Evolutionary conservation across 2,797 vertebrate species (phyloP), one percentile per base, ranked within the genome.

Genomic region (Sebastolobus alascanus): DNA sequence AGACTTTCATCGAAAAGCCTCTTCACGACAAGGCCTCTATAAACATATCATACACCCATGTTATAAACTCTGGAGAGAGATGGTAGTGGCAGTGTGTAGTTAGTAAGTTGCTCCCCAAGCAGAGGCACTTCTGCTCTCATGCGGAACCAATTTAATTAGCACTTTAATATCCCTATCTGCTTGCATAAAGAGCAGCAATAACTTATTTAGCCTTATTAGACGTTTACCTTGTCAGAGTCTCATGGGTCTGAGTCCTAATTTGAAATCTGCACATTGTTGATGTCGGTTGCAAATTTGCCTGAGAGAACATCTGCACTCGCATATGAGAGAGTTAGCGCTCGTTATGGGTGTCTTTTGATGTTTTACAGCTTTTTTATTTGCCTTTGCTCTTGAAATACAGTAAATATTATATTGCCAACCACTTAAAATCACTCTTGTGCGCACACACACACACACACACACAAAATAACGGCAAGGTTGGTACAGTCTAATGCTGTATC

Each of bases 151-250:
- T 92, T 90, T 89, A 91, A 94, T 94, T 93, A 91, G 87, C 71
- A 50, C 80, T 86, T 92, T 91, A 92, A 89, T 92, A 90, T 88
- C 87, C 89, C 73, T 68, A 90, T 91, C 86, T 89, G 40, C 83
- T 84, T 67, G 70, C 79, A 90, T 90, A 82, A 90, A 82, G 84
- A 89, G 87, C 75, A 83, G 89, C 87, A 87, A 89, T 90, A 90
- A 91, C 88, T 89, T 90, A 91, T 90, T 91, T 90, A 91, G 83
- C 87, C 82, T 89, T 86, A 91, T 93, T 93, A 94, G 80, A 83
- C 72, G 14, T 92, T 93, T 89, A 90, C 85, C 83, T 89, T 84
- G 88, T 81, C 87, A 84, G 85, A 86, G 75, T 86, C 90, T 89
- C 90, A 31, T 52, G 86, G 87, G 89, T 38, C 68, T 16, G 35